Conservation (phyloP, 1,140 invertebrate genomes). For the Leptopilina boulardi region DNA sequence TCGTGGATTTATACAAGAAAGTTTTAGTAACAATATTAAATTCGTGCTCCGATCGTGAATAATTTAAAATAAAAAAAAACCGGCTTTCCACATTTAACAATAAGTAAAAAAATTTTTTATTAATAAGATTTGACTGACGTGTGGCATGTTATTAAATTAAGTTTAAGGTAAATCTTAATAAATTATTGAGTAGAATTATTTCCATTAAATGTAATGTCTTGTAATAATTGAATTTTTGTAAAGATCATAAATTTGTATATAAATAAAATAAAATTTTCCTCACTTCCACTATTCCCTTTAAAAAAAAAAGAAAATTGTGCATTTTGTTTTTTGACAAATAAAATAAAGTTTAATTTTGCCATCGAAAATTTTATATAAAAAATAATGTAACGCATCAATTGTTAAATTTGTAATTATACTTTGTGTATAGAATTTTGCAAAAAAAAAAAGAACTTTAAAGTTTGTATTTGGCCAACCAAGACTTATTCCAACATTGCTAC, state of each 20-base stretch:
- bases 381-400: conserved; percentile 53
- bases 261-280: conserved; percentile 56
- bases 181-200: conserved; percentile 47
- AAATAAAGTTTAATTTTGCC: conserved; percentile 60
- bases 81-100: conserved; percentile 9
- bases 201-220: conserved; percentile 62
- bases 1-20: too few relatives aligned
- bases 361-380: conserved; percentile 54
- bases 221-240: conserved; percentile 62
- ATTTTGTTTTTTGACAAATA: conserved; percentile 37
- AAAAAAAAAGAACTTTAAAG: conserved; percentile 54
- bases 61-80: background rate
- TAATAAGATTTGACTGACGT: conserved; percentile 44
- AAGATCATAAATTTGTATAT: conserved; percentile 62
- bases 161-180: conserved; percentile 49
- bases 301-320: conserved; percentile 1
- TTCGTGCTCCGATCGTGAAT: background rate
- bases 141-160: conserved; percentile 61
- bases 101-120: too few relatives aligned
- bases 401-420: conserved; percentile 56
- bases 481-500: conserved; percentile 65
- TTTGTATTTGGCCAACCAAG: conserved; percentile 63
- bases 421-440: conserved; percentile 59
- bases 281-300: conserved; percentile 28
- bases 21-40: too few relatives aligned